Evolutionary conservation across 2,888 invertebrate species (phyloP), one percentile per base, ranked within the genome.

Genomic region (Chloromyia formosa): DNA sequence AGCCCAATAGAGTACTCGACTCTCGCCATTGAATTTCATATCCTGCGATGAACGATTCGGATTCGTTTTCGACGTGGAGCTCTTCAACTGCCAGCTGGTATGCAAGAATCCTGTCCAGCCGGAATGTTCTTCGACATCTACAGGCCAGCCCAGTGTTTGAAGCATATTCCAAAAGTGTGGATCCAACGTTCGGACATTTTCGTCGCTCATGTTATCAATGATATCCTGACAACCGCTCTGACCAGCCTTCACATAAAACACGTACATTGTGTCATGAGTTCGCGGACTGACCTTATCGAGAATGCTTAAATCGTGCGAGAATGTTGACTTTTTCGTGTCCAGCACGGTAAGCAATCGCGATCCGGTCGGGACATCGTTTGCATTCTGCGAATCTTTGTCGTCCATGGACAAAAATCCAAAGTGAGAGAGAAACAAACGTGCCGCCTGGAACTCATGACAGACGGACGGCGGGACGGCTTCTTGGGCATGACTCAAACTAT

Each of bases 61-160:
- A n/a, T 75, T 75, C 35, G 77, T 78, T 56, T 42, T 49, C 9
- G 64, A 12, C 2, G 49, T 16, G 77, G 79, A 53, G 76, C 81
- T 76, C 83, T 85, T 83, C 78, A 87, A 87, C 81, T 90, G 91
- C 93, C 95, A 96, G 81, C 96, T 95, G n/a, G 93, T 93, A 72
- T 90, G 89, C 73, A 93, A 88, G 84, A 95, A 94, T 0, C 98
- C 98, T 23, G 96, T 94, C 98, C 98, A 98, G 40, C 96, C 97
- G 56, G 95, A 93, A 87, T 97, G 97, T 20, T 91, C 91, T 56
- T 90, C 88, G 27, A 97, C 92, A 77, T 90, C 91, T 12, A 97
- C 95, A 0, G 96, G 92, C 90, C 93, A 93, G 12, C 98, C 98
- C 49, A 99, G 87, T 0, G 95, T 92, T 81, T 87, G 87, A 66